A percentile compares a stretch with the other conserved stretches of the same genome.
Conservation (phyloP, 1,140 invertebrate species). For the Zaprionus ornatus region DNA sequence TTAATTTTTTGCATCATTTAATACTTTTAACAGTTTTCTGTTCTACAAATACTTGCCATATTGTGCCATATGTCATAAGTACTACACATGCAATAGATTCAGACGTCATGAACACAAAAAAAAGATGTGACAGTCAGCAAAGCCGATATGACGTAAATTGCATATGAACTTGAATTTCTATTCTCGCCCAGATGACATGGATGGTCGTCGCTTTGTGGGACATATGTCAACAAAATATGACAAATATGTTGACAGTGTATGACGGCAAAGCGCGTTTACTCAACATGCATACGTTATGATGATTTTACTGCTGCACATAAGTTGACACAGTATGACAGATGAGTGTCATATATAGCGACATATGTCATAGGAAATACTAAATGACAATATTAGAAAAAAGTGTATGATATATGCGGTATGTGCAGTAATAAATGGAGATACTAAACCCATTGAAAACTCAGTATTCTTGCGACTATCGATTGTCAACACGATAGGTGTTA, state of each 20-base stretch:
- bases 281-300: neutral
- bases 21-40: neutral
- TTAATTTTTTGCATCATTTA: too few species aligned
- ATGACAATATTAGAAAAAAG: too few species aligned
- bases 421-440: too few species aligned
- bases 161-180: neutral
- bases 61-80: neutral
- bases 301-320: neutral
- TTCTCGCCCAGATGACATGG: neutral
- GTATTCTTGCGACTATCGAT: too few species aligned
- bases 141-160: conserved; percentile 1
- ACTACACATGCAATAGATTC: neutral
- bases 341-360: neutral
- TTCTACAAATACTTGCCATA: neutral
- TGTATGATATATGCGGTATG: too few species aligned
- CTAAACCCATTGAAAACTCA: too few species aligned
- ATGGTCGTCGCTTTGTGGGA: neutral
- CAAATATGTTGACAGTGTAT: conserved; percentile 1
- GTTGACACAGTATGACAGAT: neutral
- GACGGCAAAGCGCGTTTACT: neutral
- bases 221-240: neutral
- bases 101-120: neutral
- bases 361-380: too few species aligned
- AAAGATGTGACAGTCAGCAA: neutral
- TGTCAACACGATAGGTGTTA: too few species aligned